phyloP scores from a whole-genome alignment of 2,797 vertebrate genomes.

The Pangasius krempfi region DNA sequence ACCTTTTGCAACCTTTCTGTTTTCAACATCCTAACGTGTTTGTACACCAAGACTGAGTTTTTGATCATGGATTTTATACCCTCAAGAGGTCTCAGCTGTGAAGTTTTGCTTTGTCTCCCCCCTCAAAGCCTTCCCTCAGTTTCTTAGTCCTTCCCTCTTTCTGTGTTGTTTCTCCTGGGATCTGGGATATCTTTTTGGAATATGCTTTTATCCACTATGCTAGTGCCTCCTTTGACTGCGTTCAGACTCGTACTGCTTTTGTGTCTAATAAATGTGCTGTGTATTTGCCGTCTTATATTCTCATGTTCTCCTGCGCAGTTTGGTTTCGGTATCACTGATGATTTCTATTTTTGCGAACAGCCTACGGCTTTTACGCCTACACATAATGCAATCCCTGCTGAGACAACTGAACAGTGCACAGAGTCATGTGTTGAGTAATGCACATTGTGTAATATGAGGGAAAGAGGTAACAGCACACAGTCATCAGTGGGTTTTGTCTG shows the following conservation, averaged over 20 bases:
- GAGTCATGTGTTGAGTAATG: constrained; percentile 26
- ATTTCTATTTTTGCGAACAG: constrained; percentile 30
- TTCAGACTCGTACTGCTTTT: constrained; percentile 36
- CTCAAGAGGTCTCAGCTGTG: constrained; percentile 59
- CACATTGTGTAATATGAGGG: constrained; percentile 32
- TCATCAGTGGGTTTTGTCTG: constrained; percentile 48
- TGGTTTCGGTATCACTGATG: constrained; percentile 38
- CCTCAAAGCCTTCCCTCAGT: neutral
- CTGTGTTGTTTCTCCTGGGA: constrained; percentile 30
- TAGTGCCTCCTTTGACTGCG: constrained; percentile 51
- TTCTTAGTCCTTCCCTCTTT: constrained; percentile 21
- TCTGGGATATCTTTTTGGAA: constrained; percentile 31
- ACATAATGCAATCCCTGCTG: constrained; percentile 34
- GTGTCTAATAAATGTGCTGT: constrained; percentile 44
- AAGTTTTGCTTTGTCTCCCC: constrained; percentile 38
- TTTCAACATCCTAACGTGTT: constrained; percentile 36
- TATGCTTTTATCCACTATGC: constrained; percentile 43
- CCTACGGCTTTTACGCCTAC: constrained; percentile 28
- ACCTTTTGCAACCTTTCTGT: constrained; percentile 11
- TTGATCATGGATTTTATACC: constrained; percentile 58
- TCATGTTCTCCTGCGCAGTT: constrained; percentile 1
- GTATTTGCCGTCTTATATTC: constrained; percentile 37
- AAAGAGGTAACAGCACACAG: constrained; percentile 27
- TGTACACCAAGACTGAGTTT: constrained; percentile 48
- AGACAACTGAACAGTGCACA: constrained; percentile 18